Evolutionary conservation across 2,797 vertebrate genomes (phyloP), one percentile per base, ranked within the genome.

Genomic region (Siniperca undulata): DNA sequence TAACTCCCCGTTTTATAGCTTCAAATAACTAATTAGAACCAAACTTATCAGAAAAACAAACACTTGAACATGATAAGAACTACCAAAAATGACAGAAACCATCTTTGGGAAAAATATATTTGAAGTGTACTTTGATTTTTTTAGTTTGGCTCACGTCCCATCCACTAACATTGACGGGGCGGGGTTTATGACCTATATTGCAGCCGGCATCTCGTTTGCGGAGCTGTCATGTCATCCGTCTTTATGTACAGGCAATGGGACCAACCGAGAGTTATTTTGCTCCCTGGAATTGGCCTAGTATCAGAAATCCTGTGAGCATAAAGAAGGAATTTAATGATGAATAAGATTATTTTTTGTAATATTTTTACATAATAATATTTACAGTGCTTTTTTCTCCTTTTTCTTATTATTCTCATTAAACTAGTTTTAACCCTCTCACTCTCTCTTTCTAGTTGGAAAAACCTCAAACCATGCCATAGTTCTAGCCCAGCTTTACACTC

Each of bases 401-500:
- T 10, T 34, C n/a, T 55, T 30, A 30, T 30, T 30, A 30, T 30
- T 30, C 30, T 30, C 30, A 30, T 30, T 30, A 30, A 75, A 70
- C 48, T 2, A 22, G 1, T 58, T 72, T 77, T 22, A 58, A 77
- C 17, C 8, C 3, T 40, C 22, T 74, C 20, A 10, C 30, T 44
- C 22, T 40, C 50, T 85, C 19, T 48, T 5, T 88, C 74, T 89
- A 99, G 99, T 99, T 93, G 99, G 99, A 50, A 99, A 99, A 92
- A 99, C 98, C 0, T 97, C 99, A 0, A 99, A 99, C 92, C 96
- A 99, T 0, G 99, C 99, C 14, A 96, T 99, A 0, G 98, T 99
- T 30, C 94, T 99, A 77, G 99, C 99, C 62, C 99, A 99, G 92
- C 97, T 99, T 42, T 94, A 98, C 90, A 99, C 97, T 0, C 96